A percentile compares a stretch with the other conserved stretches of the same genome.
Evolutionary conservation across 2,113 vertebrate genomes (phyloP).

Genomic region (Sprattus sprattus): DNA sequence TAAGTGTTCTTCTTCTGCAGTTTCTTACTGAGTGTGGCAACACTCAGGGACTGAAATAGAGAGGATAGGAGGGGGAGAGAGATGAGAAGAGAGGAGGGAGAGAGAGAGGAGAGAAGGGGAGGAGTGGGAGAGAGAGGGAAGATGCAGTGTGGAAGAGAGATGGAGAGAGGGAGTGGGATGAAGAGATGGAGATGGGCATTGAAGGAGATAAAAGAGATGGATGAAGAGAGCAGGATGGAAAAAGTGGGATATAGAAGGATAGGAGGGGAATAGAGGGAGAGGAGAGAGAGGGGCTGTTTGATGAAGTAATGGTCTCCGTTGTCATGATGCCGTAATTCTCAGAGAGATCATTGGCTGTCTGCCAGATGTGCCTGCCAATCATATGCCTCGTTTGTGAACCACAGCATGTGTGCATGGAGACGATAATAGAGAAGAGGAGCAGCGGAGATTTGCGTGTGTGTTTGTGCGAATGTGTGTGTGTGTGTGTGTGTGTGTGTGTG

Average conservation of each 20-base stretch:
- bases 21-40: not conserved
- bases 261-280: not conserved
- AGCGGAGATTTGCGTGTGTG: not conserved
- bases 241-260: not conserved
- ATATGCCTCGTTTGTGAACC: not conserved
- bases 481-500: not conserved
- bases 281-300: not conserved
- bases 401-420: not conserved
- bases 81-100: not conserved
- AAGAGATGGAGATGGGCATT: too few species aligned
- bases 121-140: not conserved
- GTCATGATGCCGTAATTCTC: not conserved
- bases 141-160: not conserved
- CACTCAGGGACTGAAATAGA: not conserved
- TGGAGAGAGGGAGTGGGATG: too few species aligned
- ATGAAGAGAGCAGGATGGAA: not conserved
- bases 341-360: not conserved
- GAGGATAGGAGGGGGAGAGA: not conserved
- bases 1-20: not conserved
- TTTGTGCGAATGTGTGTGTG: not conserved
- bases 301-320: slow-evolving; percentile 8
- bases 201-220: too few species aligned
- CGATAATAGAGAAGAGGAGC: not conserved
- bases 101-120: not conserved
- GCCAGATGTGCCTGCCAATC: not conserved